A percentile compares a stretch with the other conserved stretches of the same genome.
phyloP scores from a whole-genome alignment of 2,113 vertebrate genomes.

The Megaceryle maxima region DNA sequence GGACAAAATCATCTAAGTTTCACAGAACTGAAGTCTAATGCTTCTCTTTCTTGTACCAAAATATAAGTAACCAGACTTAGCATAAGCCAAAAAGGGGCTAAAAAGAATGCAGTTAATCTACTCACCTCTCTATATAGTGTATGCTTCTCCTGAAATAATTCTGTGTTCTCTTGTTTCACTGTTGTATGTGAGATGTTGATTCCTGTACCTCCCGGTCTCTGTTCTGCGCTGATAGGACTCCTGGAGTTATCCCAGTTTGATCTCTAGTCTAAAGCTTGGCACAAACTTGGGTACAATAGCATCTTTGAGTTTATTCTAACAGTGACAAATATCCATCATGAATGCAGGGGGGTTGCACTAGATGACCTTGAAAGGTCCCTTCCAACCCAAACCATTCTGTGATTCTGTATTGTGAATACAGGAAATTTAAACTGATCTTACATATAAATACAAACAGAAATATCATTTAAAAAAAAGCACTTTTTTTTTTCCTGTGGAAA shows the following conservation, averaged over 20 bases:
- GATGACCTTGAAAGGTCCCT: too few relatives aligned
- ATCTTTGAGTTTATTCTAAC: background rate
- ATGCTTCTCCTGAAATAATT: background rate
- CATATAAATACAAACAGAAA: background rate
- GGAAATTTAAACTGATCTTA: background rate
- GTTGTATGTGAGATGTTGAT: background rate
- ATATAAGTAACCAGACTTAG: background rate
- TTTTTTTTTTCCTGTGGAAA: background rate
- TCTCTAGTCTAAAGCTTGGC: background rate
- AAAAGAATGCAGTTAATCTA: background rate
- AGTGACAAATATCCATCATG: background rate
- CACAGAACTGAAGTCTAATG: background rate
- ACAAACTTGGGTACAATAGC: background rate
- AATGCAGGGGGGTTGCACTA: background rate
- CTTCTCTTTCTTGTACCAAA: background rate
- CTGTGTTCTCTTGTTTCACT: background rate
- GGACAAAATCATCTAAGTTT: background rate
- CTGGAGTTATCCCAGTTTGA: background rate
- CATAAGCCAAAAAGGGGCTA: background rate
- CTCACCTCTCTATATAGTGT: background rate
- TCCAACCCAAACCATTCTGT: too few relatives aligned
- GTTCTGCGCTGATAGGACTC: background rate
- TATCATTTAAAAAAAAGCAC: background rate
- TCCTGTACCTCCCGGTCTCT: background rate
- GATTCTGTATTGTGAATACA: background rate